Evolutionary conservation across 2,113 vertebrate genomes (phyloP), one percentile per base, ranked within the genome.

Genomic region (Anguilla rostrata): DNA sequence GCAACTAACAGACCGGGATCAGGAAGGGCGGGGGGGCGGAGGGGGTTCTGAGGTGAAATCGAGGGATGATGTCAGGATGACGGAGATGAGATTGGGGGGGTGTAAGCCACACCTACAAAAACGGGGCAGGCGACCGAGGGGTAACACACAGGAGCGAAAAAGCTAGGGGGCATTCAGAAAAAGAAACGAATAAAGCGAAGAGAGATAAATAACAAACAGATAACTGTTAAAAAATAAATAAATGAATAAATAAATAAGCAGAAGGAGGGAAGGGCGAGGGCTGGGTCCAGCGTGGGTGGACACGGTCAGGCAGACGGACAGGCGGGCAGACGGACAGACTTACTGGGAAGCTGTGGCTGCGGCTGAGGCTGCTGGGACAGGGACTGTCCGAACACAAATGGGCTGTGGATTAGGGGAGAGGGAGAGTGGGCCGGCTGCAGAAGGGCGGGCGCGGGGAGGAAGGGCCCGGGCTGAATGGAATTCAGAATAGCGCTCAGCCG

Each of bases 341-440:
- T 99, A 99, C 98, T 99, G 96, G 97, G 98, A 99, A 99, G 97
- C 97, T 97, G 97, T 93, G 96, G 96, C 92, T 95, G 94, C 94
- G 96, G 96, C 96, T 98, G 98, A 97, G 97, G 98, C 95, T 98
- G 97, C 97, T 98, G 98, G 98, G 98, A 97, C 96, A 97, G 98
- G 98, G 97, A 97, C 90, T 99, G 98, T 98, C 98, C 98, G 96
- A 99, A 99, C 97, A 99, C 98, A 99, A 99, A 99, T 97, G 98
- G 98, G 94, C 98, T 98, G 97, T 99, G 97, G 96, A 98, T 96
- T 97, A 97, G 97, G 97, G 98, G 99, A 96, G 95, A 97, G 96
- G 97, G 96, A 97, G 96, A 94, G 96, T 99, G 98, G 97, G 98
- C 97, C 98, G 99, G 98, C 96, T 99, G 97, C 98, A 98, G 98